Percentiles rank a stretch among this genome's conserved stretches.
Evolutionary conservation across 2,797 vertebrate species (phyloP).

Genomic region (Ctenosaura bakeri): DNA sequence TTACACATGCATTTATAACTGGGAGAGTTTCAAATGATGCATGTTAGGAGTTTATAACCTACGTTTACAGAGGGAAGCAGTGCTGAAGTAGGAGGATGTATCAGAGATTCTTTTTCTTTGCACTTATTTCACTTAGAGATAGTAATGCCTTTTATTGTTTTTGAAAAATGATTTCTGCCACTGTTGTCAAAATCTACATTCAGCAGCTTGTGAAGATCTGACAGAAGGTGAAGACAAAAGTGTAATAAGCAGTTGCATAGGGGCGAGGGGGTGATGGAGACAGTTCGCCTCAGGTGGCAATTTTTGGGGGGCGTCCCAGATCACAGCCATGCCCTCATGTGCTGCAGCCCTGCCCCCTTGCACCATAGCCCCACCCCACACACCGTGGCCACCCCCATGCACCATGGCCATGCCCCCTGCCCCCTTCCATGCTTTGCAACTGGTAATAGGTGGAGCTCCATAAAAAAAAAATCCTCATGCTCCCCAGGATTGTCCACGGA

Average conservation of each 20-base stretch:
- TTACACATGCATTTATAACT: not conserved
- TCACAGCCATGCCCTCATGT: too few species aligned
- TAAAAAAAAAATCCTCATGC: conserved; percentile 14
- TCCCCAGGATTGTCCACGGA: not conserved
- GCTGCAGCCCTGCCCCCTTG: too few species aligned
- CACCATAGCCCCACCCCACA: too few species aligned
- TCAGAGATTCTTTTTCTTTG: not conserved
- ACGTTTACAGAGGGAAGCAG: not conserved
- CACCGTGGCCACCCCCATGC: too few species aligned
- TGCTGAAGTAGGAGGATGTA: not conserved
- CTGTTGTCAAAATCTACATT: conserved; percentile 25
- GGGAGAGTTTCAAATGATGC: not conserved
- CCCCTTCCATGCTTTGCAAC: too few species aligned
- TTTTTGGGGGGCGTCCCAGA: too few species aligned
- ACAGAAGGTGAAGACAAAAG: conserved; percentile 5
- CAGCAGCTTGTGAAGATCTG: not conserved
- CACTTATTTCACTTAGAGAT: conserved; percentile 3
- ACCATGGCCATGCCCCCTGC: too few species aligned
- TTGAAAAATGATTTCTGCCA: not conserved
- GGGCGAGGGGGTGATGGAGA: too few species aligned
- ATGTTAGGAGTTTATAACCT: not conserved
- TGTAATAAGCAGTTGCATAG: not conserved
- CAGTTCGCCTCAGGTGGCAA: too few species aligned
- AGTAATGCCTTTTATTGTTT: conserved; percentile 1
- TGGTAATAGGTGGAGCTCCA: conserved; percentile 12